These are phyloP conservation scores for Zosterops japonicus DNA, from an alignment of 2,113 vertebrate genomes.

Conservation along the genomic window DNA sequence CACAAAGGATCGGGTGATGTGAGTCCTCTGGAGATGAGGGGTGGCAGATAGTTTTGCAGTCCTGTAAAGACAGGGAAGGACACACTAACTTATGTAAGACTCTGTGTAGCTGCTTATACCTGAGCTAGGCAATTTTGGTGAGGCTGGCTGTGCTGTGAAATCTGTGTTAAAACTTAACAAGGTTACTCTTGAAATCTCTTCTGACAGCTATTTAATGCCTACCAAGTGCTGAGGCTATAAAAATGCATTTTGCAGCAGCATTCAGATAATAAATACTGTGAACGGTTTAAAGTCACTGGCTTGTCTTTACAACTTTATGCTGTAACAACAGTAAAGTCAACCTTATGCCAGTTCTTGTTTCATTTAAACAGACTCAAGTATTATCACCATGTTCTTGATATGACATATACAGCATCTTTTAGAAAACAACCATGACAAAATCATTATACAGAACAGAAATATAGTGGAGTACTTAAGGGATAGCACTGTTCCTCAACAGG, in stretches of 20 bases:
- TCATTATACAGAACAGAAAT: not conserved
- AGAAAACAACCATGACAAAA: not conserved
- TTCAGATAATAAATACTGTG: slow-evolving; percentile 43
- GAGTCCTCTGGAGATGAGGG: not conserved
- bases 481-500: not conserved
- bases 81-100: not conserved
- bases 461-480: not conserved
- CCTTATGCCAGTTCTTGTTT: slow-evolving; percentile 27
- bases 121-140: not conserved
- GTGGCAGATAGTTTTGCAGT: not conserved
- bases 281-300: slow-evolving; percentile 21
- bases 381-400: not conserved
- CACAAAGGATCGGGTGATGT: not conserved
- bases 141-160: not conserved
- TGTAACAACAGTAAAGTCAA: not conserved
- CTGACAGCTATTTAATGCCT: slow-evolving; percentile 38
- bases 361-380: not conserved
- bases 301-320: slow-evolving; percentile 1
- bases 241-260: slow-evolving; percentile 43
- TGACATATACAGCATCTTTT: not conserved
- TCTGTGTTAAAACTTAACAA: not conserved
- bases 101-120: not conserved
- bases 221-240: slow-evolving; percentile 28
- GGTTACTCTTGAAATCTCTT: slow-evolving; percentile 44
- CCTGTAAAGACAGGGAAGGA: not conserved